phyloP scores from a whole-genome alignment of 2,888 invertebrate genomes.

The Melinaea menophilus region DNA sequence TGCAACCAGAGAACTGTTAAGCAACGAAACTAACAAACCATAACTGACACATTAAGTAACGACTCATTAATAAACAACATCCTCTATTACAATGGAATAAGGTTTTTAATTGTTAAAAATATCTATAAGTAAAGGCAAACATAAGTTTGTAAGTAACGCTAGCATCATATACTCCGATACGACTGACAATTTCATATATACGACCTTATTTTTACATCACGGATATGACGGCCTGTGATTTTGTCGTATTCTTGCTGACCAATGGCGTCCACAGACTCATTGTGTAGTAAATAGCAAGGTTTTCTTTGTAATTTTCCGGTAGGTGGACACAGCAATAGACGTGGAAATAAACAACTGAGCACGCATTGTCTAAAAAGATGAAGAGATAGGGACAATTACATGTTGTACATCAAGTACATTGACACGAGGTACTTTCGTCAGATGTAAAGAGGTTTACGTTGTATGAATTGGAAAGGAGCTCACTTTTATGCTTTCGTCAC shows the following conservation, averaged over 20 bases:
- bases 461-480: not conserved
- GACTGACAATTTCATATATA: slow-evolving; percentile 27
- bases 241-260: slow-evolving; percentile 50
- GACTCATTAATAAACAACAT: slow-evolving; percentile 19
- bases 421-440: slow-evolving; percentile 23
- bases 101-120: slow-evolving; percentile 10
- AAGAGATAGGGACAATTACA: slow-evolving; percentile 30
- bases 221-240: slow-evolving; percentile 49
- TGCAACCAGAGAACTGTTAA: slow-evolving; percentile 62
- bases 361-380: slow-evolving; percentile 38
- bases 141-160: slow-evolving; percentile 24
- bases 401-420: slow-evolving; percentile 26
- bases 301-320: slow-evolving; percentile 70
- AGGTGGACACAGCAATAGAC: slow-evolving; percentile 61
- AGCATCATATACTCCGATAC: slow-evolving; percentile 30
- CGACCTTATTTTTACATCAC: slow-evolving; percentile 34
- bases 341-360: slow-evolving; percentile 56
- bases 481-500: not conserved
- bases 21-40: slow-evolving; percentile 59
- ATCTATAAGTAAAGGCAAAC: slow-evolving; percentile 16
- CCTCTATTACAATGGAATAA: slow-evolving; percentile 11
- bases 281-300: slow-evolving; percentile 38
- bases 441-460: not conserved
- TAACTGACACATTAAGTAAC: slow-evolving; percentile 60
- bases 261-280: slow-evolving; percentile 41